Conservation (phyloP, 2,797 vertebrate species). For the Amazona finschi region DNA sequence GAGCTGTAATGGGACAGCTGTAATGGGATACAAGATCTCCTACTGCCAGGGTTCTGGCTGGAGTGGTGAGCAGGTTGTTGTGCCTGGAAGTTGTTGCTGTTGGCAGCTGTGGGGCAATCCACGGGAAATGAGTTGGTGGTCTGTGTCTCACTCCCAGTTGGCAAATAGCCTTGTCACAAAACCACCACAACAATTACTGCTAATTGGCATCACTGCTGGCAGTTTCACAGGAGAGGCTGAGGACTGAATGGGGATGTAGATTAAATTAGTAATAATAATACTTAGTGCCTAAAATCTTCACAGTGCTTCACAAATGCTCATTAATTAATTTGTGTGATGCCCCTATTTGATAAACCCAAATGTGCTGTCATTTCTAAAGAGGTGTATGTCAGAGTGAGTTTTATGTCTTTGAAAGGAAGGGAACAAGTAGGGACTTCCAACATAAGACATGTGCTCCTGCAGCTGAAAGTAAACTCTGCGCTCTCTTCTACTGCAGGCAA, state of each 20-base stretch:
- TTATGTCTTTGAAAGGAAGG: neutral
- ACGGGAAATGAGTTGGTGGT: slow-evolving; percentile 11
- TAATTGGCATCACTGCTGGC: slow-evolving; percentile 50
- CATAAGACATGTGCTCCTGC: neutral
- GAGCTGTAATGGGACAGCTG: neutral
- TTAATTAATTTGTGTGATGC: neutral
- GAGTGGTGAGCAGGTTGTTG: neutral
- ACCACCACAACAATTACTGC: slow-evolving; percentile 14
- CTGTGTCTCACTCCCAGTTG: neutral
- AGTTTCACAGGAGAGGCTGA: slow-evolving; percentile 39
- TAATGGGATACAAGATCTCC: neutral
- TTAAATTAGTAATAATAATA: slow-evolving; percentile 63
- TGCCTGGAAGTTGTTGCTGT: slow-evolving; percentile 18
- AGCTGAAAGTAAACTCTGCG: neutral
- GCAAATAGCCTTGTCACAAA: slow-evolving; percentile 35
- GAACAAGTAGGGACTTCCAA: neutral
- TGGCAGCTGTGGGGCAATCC: slow-evolving; percentile 39
- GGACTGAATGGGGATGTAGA: slow-evolving; percentile 13
- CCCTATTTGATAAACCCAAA: neutral
- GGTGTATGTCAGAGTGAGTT: neutral
- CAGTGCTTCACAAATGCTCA: slow-evolving; percentile 14
- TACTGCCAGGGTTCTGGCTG: neutral
- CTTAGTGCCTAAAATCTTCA: slow-evolving; percentile 44
- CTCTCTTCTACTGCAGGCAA: neutral
- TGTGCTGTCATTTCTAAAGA: neutral